Percentiles rank a stretch among this genome's conserved stretches.
Evolutionary conservation across 1,140 invertebrate species (phyloP).

Genomic region (Batillaria attramentaria): DNA sequence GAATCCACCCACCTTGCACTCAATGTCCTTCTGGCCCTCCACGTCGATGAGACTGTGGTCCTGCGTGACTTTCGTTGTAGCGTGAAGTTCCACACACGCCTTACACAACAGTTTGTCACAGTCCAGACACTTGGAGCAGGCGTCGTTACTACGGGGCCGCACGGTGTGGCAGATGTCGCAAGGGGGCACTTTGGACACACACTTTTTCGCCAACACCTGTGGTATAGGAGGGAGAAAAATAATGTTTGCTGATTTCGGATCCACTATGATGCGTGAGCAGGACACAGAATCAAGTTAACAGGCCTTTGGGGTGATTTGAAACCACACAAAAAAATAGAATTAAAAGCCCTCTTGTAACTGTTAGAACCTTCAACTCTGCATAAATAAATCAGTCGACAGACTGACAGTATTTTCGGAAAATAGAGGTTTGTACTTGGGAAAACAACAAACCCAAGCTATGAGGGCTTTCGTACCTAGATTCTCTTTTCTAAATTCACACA

Average conservation of each 20-base stretch:
- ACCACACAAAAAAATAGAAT: too few species aligned
- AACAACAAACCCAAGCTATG: too few species aligned
- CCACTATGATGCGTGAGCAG: too few species aligned
- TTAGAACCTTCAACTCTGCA: too few species aligned
- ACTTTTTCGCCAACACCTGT: conserved; percentile 37
- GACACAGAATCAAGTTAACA: too few species aligned
- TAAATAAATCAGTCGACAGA: too few species aligned
- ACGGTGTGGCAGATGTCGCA: conserved; percentile 70
- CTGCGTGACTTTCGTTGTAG: conserved; percentile 69
- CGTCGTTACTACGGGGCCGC: conserved; percentile 53
- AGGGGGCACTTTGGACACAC: conserved; percentile 53
- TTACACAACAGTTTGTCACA: conserved; percentile 71
- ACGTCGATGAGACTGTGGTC: conserved; percentile 70
- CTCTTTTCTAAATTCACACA: too few species aligned
- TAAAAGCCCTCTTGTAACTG: too few species aligned
- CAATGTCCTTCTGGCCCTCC: conserved; percentile 70
- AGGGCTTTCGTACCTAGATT: too few species aligned
- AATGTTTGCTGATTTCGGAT: neutral
- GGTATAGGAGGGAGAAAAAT: neutral
- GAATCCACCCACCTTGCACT: conserved; percentile 70
- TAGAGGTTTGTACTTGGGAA: too few species aligned
- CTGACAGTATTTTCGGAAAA: too few species aligned
- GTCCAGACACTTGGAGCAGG: conserved; percentile 70
- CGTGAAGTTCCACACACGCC: conserved; percentile 68
- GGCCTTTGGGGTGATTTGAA: too few species aligned